A percentile compares a stretch with the other conserved stretches of the same genome.
These are phyloP conservation scores for Proctacanthus coquilletti DNA, from an alignment of 1,140 invertebrate species.

Conservation along the genomic window DNA sequence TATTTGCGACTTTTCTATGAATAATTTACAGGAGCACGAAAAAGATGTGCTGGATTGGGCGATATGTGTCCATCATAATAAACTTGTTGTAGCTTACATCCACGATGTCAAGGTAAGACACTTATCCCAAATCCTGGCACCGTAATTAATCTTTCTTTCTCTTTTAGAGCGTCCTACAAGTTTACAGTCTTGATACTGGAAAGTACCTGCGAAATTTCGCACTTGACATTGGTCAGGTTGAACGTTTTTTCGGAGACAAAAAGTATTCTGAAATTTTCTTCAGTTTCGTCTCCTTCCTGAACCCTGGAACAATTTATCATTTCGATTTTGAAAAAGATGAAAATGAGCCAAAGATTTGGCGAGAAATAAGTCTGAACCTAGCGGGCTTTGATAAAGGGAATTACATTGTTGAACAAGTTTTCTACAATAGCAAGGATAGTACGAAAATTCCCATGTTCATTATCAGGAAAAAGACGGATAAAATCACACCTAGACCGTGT, in stretches of 20 bases:
- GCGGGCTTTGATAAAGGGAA: constrained; percentile 64
- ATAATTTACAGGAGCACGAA: constrained; percentile 50
- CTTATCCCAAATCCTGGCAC: background rate
- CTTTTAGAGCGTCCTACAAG: constrained; percentile 64
- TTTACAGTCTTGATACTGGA: constrained; percentile 63
- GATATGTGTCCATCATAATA: constrained; percentile 63
- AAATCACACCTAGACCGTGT: constrained; percentile 49
- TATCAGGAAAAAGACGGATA: constrained; percentile 59
- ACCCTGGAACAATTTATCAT: constrained; percentile 72
- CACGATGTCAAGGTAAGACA: constrained; percentile 79
- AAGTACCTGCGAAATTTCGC: constrained; percentile 54
- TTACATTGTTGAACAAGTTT: constrained; percentile 81
- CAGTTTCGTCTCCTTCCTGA: constrained; percentile 85
- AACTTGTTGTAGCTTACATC: constrained; percentile 82
- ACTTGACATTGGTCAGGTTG: constrained; percentile 74
- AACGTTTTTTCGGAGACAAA: constrained; percentile 69
- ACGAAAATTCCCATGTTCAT: constrained; percentile 97
- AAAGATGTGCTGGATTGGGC: constrained; percentile 84
- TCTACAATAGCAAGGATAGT: constrained; percentile 89
- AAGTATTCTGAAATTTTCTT: constrained; percentile 85
- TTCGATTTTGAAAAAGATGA: constrained; percentile 58
- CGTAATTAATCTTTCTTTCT: constrained; percentile 10
- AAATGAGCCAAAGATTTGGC: constrained; percentile 45
- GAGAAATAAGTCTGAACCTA: constrained; percentile 54
- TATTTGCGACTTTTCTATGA: constrained; percentile 1